Evolutionary conservation across 1,140 invertebrate genomes (phyloP).

Genomic region (Cardiocondyla obscurior): DNA sequence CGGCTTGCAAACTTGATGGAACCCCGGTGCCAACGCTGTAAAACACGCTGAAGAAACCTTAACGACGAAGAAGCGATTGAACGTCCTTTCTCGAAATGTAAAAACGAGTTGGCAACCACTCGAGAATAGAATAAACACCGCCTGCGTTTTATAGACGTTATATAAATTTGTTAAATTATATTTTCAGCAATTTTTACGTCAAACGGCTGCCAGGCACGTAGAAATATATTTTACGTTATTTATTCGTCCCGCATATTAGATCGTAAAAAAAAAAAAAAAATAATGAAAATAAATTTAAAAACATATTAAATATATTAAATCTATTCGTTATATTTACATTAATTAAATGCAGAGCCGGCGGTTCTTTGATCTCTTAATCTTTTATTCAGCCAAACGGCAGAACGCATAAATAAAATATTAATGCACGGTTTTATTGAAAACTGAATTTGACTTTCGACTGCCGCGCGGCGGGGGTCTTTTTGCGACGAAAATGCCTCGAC

Average conservation of each 20-base stretch:
- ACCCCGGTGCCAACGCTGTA: conserved; percentile 6
- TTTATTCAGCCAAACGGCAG: background rate
- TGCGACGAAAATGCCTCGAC: background rate
- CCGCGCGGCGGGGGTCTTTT: conserved; percentile 12
- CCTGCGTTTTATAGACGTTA: background rate
- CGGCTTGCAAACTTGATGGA: conserved; percentile 40
- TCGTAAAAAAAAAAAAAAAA: no score
- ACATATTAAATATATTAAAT: no score
- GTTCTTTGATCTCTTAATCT: background rate
- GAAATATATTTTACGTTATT: background rate
- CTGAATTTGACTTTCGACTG: background rate
- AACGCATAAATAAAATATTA: conserved; percentile 5
- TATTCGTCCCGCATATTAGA: background rate
- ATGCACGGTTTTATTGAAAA: conserved; percentile 6
- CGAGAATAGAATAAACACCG: conserved; percentile 17
- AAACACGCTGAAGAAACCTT: conserved; percentile 33
- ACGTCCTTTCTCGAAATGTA: background rate
- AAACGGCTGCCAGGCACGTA: no score
- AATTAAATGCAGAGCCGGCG: background rate
- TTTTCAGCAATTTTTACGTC: background rate
- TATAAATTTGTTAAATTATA: conserved; percentile 6
- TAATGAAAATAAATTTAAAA: no score
- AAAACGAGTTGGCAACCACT: conserved; percentile 26
- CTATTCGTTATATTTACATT: background rate
- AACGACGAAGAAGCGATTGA: conserved; percentile 38